Conservation (phyloP, 2,888 invertebrate species). For the Sinentomon sp. region DNA sequence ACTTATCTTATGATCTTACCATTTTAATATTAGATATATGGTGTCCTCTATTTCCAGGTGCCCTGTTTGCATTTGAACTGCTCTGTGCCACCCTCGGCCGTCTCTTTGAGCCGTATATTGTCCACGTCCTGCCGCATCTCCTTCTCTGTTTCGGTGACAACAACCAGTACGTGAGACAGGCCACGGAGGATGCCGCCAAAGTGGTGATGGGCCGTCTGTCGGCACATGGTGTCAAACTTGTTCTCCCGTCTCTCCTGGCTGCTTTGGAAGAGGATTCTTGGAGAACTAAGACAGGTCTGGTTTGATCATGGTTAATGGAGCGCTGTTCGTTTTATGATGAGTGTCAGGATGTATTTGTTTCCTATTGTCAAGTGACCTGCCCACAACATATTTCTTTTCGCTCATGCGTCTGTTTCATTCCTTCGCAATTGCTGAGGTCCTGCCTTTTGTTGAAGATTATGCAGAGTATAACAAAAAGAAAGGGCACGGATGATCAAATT, state of each 20-base stretch:
- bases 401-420: too few species aligned
- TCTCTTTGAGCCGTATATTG: conserved; percentile 93
- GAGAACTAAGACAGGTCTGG: conserved; percentile 71
- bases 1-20: too few species aligned
- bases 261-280: conserved; percentile 94
- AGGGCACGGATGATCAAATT: too few species aligned
- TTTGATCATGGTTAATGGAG: too few species aligned
- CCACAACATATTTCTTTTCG: too few species aligned
- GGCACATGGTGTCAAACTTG: conserved; percentile 89
- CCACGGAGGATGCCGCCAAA: conserved; percentile 85
- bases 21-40: too few species aligned
- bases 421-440: too few species aligned
- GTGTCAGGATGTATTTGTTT: too few species aligned
- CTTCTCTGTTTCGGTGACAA: conserved; percentile 84
- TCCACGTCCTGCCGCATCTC: conserved; percentile 81
- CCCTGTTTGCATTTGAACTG: conserved; percentile 91
- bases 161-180: conserved; percentile 79
- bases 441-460: too few species aligned
- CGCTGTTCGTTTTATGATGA: too few species aligned
- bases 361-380: too few species aligned
- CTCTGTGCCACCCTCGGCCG: conserved; percentile 79
- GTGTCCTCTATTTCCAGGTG: conserved; percentile 27
- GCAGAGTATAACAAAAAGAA: too few species aligned
- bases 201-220: conserved; percentile 76
- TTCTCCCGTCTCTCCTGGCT: conserved; percentile 69